Evolutionary conservation across 1,140 invertebrate genomes (phyloP).

Genomic region (Brachionus rubens): DNA sequence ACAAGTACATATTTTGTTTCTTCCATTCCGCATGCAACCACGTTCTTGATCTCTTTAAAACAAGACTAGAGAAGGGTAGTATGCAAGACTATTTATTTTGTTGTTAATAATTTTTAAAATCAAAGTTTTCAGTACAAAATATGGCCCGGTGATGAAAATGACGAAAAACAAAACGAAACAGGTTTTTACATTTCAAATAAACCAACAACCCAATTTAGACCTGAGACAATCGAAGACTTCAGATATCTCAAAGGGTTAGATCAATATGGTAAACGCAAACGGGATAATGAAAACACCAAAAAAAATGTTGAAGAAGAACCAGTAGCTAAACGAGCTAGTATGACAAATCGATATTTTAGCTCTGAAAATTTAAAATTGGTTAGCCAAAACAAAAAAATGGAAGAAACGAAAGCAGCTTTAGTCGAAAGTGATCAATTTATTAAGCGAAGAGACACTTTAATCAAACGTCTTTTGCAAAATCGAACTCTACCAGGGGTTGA

Average conservation of each 20-base stretch:
- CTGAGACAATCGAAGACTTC: no score
- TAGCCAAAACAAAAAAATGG: background rate
- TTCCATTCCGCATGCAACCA: background rate
- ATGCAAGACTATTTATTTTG: background rate
- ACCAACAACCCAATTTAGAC: background rate
- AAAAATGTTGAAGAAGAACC: background rate
- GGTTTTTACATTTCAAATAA: slow-evolving; percentile 2
- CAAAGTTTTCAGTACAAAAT: slow-evolving; percentile 17
- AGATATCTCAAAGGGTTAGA: no score
- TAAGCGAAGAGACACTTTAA: slow-evolving; percentile 26
- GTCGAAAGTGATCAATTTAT: slow-evolving; percentile 18
- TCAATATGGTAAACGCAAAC: background rate
- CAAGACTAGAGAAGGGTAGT: no score
- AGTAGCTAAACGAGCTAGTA: background rate
- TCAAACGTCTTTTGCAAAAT: background rate
- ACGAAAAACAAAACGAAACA: background rate
- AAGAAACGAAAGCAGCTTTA: background rate
- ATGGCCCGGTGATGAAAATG: slow-evolving; percentile 30
- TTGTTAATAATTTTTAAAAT: background rate
- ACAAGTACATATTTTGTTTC: background rate
- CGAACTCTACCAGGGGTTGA: background rate
- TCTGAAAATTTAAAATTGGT: background rate
- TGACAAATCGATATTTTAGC: slow-evolving; percentile 17
- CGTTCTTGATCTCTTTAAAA: no score
- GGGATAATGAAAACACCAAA: background rate